Evolutionary conservation across 2,888 invertebrate species (phyloP), one percentile per base, ranked within the genome.

Genomic region (Drosophila pseudotakahashii): DNA sequence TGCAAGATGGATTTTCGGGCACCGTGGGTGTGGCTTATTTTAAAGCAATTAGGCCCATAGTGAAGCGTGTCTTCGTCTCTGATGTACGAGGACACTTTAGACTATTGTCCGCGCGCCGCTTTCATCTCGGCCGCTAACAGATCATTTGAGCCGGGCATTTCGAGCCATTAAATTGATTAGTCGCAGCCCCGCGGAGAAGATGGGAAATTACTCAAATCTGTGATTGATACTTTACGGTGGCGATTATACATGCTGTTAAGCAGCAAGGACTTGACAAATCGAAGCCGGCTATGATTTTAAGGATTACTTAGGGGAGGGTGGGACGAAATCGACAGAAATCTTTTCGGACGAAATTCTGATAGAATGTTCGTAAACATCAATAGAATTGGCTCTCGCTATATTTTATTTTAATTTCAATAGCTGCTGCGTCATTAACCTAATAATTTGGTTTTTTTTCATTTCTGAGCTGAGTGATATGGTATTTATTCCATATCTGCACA

Each of bases 1-100:
- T 83, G 86, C 86, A 85, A 88, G 83, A 82, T 83, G 83, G 73
- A 78, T 88, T 85, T 79, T 88, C 73, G 75, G 79, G 69, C 64
- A 64, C 77, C 67, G 85, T 81, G 86, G 87, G 88, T 81, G 88
- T 77, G 81, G 77, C 81, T 75, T 87, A 87, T 88, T 88, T 81
- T 84, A 88, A 88, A 79, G 85, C 89, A 88, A 85, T 85, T 88
- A 85, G 77, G 76, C 71, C 78, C 79, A 71, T 68, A 77, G 60
- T 75, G 87, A 88, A 84, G 84, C 84, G 87, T 88, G 88, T 88
- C 87, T 88, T 62, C 57, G 69, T 44, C 64, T 66, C 63, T 88
- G 86, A 83, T 86, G 77, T 73, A 77, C 88, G 84, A 84, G 88
- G 88, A 84, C 84, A 84, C 75, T 88, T 82, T 80, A 23, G 23